These are phyloP conservation scores for Parazoanthus atlanticus DNA, from an alignment of 92 coral and sea anemone genomes.

Conservation along the genomic window DNA sequence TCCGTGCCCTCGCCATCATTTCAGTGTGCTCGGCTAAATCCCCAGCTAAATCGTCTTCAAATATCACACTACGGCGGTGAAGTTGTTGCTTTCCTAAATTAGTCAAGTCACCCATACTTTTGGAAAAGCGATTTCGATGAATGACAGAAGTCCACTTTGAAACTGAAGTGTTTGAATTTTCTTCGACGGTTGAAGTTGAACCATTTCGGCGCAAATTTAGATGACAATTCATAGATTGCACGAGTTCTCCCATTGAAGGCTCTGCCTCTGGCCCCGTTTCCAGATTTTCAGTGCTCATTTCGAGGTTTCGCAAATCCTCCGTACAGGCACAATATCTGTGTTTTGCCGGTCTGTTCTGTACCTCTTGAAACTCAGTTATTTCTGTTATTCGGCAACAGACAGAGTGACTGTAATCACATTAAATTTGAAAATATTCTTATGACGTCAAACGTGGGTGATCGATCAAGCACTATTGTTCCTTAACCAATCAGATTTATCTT, in stretches of 20 bases:
- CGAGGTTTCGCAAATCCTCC: slow-evolving; percentile 30
- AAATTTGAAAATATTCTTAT: slow-evolving; percentile 26
- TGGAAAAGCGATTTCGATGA: slow-evolving; percentile 79
- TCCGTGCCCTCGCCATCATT: slow-evolving; percentile 83
- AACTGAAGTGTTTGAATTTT: background rate
- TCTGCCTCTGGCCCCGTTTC: slow-evolving; percentile 3
- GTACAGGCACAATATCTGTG: background rate
- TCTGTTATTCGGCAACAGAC: slow-evolving; percentile 27
- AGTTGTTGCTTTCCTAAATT: slow-evolving; percentile 46
- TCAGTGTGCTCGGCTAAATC: slow-evolving; percentile 81
- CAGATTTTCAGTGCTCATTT: slow-evolving; percentile 11
- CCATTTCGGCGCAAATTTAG: slow-evolving; percentile 9
- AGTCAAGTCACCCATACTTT: slow-evolving; percentile 86
- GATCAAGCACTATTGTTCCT: slow-evolving; percentile 29
- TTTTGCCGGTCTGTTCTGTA: slow-evolving; percentile 4
- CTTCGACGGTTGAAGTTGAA: slow-evolving; percentile 13
- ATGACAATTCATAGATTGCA: slow-evolving; percentile 22
- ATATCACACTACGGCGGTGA: slow-evolving; percentile 70
- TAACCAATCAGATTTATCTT: slow-evolving; percentile 18
- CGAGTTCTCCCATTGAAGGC: slow-evolving; percentile 9
- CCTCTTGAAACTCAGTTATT: slow-evolving; percentile 14
- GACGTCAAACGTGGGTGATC: slow-evolving; percentile 39
- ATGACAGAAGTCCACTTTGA: slow-evolving; percentile 21
- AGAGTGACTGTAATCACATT: background rate
- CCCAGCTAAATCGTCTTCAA: slow-evolving; percentile 82